Base-by-base conservation (phyloP, 2,113 vertebrate species). In the Oryzias celebensis region DNA sequence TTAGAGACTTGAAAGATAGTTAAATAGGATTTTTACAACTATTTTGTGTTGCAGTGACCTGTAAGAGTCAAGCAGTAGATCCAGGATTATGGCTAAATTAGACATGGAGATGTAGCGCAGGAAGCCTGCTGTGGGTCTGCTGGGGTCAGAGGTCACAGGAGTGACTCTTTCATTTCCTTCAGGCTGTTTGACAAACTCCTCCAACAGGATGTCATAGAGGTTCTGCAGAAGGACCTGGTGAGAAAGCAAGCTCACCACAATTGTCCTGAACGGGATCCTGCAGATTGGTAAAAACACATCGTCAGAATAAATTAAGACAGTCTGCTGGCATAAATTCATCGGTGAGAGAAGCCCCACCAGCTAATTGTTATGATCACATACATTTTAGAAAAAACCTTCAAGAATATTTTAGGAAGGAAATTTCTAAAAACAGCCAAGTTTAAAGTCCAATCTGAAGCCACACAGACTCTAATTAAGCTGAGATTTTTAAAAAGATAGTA, bases 171-270 rank as follows among this genome's bases (percentile, higher is more conserved):
- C 96, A 0, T 70, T 78, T 45, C 75, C 76, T 8, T 96, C 92
- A 0, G 95, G 94, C 20, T 93, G 93, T 82, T 94, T 96, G 62
- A 96, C 93, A 13, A 97, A 97, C 86, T 99, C 97, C 80, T 98
- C 96, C 58, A 99, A 76, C 61, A 99, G 86, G 84, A 99, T 94
- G 71, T 99, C 97, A 1, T 94, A 94, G 4, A 99, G 90, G 87
- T 99, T 98, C 85, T 99, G 97, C 0, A 99, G 94, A 22, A 99
- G 83, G 13, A 99, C 97, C 87, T 99, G 97, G 66, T 99, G 97
- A 20, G 97, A 99, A 43, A 99, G 88, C 57, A 99, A 88, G 68
- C 96, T 98, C 72, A 99, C 97, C 75, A 99, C 97, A 51, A 99
- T 95, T 0, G 94, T 97, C 78, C 97, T 81, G 90, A 99, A 99